Conservation (phyloP, 2,113 vertebrate species). For the Haemorhous mexicanus region DNA sequence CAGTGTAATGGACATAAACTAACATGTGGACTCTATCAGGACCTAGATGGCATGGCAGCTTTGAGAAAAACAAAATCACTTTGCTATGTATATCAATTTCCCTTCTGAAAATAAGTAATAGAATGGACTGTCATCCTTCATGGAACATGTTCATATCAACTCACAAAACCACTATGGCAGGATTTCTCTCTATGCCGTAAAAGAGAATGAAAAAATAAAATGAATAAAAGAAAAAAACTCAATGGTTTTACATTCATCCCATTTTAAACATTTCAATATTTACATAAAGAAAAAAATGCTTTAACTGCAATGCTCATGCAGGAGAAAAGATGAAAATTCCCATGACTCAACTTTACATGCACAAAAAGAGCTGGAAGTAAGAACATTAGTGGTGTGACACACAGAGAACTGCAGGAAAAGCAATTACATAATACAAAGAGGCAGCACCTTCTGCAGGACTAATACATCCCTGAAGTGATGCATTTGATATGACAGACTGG, state of each 20-base stretch:
- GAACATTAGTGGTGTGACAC: constrained; percentile 6
- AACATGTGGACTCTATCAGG: not conserved
- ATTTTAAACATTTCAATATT: not conserved
- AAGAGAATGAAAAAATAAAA: not conserved
- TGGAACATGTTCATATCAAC: not conserved
- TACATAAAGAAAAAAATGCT: not conserved
- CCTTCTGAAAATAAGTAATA: not conserved
- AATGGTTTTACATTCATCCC: not conserved
- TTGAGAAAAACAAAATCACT: not conserved
- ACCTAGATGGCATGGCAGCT: not conserved
- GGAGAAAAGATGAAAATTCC: not conserved
- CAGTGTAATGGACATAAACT: not conserved
- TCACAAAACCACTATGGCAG: not conserved
- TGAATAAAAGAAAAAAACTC: not conserved
- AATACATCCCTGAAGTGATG: not conserved
- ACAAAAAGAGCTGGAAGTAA: not conserved
- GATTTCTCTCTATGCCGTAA: not conserved
- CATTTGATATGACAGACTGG: not conserved
- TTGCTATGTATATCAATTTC: not conserved
- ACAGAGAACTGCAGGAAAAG: not conserved
- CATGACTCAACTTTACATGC: not conserved
- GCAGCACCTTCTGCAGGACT: constrained; percentile 70
- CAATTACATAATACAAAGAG: constrained; percentile 31
- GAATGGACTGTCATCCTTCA: not conserved
- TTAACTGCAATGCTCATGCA: constrained; percentile 52